A percentile compares a stretch with the other conserved stretches of the same genome.
Conservation (phyloP, 2,113 vertebrate genomes). For the Morone saxatilis region DNA sequence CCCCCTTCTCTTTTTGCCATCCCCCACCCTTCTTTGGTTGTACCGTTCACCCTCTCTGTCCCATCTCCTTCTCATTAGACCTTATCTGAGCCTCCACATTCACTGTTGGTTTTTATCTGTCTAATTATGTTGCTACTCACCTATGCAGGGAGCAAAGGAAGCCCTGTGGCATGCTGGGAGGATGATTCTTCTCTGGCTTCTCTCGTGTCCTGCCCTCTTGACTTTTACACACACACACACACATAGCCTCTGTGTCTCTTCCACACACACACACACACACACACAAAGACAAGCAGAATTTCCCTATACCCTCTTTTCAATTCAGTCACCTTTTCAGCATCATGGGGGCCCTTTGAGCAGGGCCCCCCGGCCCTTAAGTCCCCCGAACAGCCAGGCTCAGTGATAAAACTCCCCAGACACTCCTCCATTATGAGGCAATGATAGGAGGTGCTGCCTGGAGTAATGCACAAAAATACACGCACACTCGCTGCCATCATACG, state of each 20-base stretch:
- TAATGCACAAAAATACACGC: slow-evolving; percentile 35
- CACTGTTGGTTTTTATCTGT: slow-evolving; percentile 80
- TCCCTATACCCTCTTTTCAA: slow-evolving; percentile 57
- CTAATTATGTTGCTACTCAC: slow-evolving; percentile 86
- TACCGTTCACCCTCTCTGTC: slow-evolving; percentile 17
- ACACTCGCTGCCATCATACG: neutral
- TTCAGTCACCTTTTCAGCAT: slow-evolving; percentile 79
- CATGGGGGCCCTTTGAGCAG: slow-evolving; percentile 72
- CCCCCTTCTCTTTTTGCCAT: neutral
- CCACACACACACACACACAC: neutral
- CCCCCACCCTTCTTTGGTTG: slow-evolving; percentile 12
- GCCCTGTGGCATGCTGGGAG: slow-evolving; percentile 69
- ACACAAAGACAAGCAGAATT: slow-evolving; percentile 44
- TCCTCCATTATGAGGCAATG: slow-evolving; percentile 70
- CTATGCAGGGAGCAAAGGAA: slow-evolving; percentile 69
- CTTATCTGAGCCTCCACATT: slow-evolving; percentile 81
- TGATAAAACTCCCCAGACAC: slow-evolving; percentile 82
- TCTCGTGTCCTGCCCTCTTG: slow-evolving; percentile 66
- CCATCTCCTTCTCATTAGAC: slow-evolving; percentile 80
- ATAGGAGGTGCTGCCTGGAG: slow-evolving; percentile 66
- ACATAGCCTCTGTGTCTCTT: neutral
- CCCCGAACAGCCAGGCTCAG: slow-evolving; percentile 56
- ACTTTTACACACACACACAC: slow-evolving; percentile 48
- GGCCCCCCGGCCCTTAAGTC: slow-evolving; percentile 53
- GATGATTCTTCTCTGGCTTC: slow-evolving; percentile 51